Conservation (phyloP, 2,113 vertebrate species). For the Corythoichthys haematopterus region DNA sequence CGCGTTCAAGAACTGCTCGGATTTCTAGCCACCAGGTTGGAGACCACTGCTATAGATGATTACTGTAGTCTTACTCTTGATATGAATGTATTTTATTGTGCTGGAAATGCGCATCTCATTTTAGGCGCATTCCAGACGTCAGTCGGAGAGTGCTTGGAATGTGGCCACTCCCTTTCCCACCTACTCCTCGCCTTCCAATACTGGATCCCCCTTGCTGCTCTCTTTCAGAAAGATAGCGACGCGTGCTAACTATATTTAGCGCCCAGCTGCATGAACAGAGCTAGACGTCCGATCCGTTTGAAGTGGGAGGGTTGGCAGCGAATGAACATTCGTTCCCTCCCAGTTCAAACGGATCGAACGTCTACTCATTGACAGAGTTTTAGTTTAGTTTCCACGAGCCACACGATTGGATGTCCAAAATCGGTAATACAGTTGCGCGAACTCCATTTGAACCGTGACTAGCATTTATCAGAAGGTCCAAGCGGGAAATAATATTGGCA, state of each 20-base stretch:
- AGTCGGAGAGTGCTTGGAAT: constrained; percentile 45
- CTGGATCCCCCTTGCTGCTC: constrained; percentile 34
- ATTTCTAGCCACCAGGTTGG: too few species aligned
- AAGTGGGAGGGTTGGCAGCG: too few species aligned
- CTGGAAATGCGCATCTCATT: not conserved
- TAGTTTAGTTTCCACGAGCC: too few species aligned
- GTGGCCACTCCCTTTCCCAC: constrained; percentile 38
- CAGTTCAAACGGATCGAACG: too few species aligned
- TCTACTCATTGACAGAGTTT: too few species aligned
- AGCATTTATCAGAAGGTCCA: constrained; percentile 49
- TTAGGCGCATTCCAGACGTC: constrained; percentile 39
- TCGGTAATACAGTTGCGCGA: constrained; percentile 18
- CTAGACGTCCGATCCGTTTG: too few species aligned
- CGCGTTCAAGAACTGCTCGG: too few species aligned
- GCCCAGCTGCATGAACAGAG: not conserved
- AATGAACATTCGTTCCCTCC: too few species aligned
- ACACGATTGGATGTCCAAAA: too few species aligned
- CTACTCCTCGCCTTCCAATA: not conserved
- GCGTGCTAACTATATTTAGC: constrained; percentile 34
- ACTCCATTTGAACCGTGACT: constrained; percentile 60
- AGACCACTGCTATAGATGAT: too few species aligned
- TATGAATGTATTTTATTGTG: not conserved
- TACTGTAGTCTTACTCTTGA: not conserved
- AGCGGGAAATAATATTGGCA: constrained; percentile 54
- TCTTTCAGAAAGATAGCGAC: constrained; percentile 20